phyloP scores from a whole-genome alignment of 1,140 invertebrate genomes.

The Neoseiulus cucumeris region DNA sequence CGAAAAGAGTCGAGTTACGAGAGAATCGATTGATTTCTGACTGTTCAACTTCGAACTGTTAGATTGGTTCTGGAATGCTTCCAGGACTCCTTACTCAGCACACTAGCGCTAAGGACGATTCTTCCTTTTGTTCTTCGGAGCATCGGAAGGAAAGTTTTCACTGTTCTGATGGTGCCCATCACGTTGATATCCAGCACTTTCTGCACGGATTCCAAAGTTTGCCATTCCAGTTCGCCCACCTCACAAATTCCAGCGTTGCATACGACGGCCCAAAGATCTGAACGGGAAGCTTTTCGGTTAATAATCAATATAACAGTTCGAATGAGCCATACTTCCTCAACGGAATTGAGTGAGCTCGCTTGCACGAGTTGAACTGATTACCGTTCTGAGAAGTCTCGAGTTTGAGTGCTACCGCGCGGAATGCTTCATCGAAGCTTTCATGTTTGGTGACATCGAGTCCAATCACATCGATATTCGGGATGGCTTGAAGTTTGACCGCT shows the following conservation, averaged over 20 bases:
- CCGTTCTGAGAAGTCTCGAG: neutral
- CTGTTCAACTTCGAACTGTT: neutral
- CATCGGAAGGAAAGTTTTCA: constrained; percentile 50
- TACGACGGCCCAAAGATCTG: constrained; percentile 59
- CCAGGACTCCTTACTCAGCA: constrained; percentile 26
- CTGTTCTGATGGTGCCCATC: constrained; percentile 34
- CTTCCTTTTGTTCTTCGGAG: constrained; percentile 43
- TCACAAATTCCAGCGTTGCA: constrained; percentile 52
- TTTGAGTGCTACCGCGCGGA: constrained; percentile 18
- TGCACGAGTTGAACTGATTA: too few species aligned
- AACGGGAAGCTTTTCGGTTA: constrained; percentile 17
- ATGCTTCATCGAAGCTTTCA: constrained; percentile 32
- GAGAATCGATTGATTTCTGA: neutral
- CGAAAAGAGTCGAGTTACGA: neutral
- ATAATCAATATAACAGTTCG: neutral
- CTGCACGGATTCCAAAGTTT: constrained; percentile 20
- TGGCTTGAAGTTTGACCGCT: constrained; percentile 22
- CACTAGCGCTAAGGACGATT: constrained; percentile 33
- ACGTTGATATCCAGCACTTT: constrained; percentile 40
- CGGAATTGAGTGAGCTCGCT: too few species aligned
- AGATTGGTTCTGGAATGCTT: neutral
- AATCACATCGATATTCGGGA: constrained; percentile 26
- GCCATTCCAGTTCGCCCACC: constrained; percentile 35
- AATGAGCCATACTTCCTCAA: too few species aligned
- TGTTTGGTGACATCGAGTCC: constrained; percentile 44